A percentile compares a stretch with the other conserved stretches of the same genome.
These are phyloP conservation scores for Rhamphomyia laevipes DNA, from an alignment of 2,888 invertebrate genomes.

Conservation along the genomic window DNA sequence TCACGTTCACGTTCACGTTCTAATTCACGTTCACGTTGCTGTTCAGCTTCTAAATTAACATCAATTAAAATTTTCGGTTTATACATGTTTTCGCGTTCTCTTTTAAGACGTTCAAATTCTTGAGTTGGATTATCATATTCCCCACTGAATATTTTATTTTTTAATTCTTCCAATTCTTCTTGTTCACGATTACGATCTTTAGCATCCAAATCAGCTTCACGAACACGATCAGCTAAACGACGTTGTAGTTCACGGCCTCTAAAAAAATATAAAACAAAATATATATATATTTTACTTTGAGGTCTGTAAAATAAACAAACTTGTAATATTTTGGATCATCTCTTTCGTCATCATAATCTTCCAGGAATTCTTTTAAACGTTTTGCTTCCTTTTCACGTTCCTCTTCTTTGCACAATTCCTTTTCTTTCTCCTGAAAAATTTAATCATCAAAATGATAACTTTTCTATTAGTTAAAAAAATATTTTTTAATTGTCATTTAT, in stretches of 20 bases:
- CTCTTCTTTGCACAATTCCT: constrained; percentile 71
- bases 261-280: no score
- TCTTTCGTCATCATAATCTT: constrained; percentile 97
- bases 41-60: constrained; percentile 48
- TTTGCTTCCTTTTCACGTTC: constrained; percentile 87
- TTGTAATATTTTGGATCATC: constrained; percentile 97
- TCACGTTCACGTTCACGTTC: constrained; percentile 43
- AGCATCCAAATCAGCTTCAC: constrained; percentile 85
- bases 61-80: constrained; percentile 71
- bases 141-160: constrained; percentile 59
- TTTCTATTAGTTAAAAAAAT: no score
- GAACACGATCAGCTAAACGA: constrained; percentile 81
- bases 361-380: constrained; percentile 90
- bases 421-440: constrained; percentile 52
- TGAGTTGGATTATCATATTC: constrained; percentile 52
- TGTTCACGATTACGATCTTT: constrained; percentile 83
- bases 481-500: not conserved
- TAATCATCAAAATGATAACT: not conserved
- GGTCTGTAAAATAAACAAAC: constrained; percentile 14
- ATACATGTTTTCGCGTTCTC: constrained; percentile 71
- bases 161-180: constrained; percentile 76
- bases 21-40: constrained; percentile 48
- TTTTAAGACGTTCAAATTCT: constrained; percentile 57
- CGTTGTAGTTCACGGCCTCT: constrained; percentile 75
- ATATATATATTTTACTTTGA: no score